A percentile compares a stretch with the other conserved stretches of the same genome.
Evolutionary conservation across 1,140 invertebrate species (phyloP).

Genomic region (Ips typographus): DNA sequence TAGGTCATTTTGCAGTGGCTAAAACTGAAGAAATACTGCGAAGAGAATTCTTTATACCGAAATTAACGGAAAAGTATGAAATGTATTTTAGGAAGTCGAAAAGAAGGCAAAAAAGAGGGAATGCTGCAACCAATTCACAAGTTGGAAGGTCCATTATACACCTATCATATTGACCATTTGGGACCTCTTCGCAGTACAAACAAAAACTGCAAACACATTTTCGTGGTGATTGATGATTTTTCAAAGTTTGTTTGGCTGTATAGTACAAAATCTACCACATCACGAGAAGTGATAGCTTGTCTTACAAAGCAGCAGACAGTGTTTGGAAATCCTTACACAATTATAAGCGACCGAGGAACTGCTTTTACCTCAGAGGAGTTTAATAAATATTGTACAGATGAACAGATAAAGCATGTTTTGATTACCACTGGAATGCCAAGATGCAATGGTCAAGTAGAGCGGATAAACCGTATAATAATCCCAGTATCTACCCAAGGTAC

Average conservation of each 20-base stretch:
- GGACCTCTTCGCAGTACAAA: conserved; percentile 41
- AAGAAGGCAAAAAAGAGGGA: conserved; percentile 52
- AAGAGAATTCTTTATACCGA: too few relatives aligned
- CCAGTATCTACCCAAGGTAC: conserved; percentile 41
- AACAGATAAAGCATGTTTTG: too few relatives aligned
- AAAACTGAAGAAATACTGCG: too few relatives aligned
- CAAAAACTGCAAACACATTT: conserved; percentile 52
- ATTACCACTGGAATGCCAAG: too few relatives aligned
- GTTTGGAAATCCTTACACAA: conserved; percentile 36
- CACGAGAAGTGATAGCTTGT: conserved; percentile 41
- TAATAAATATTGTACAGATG: too few relatives aligned
- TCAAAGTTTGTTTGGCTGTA: conserved; percentile 49
- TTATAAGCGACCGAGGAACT: too few relatives aligned
- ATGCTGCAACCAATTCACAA: conserved; percentile 38
- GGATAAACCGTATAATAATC: conserved; percentile 40
- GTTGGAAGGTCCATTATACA: conserved; percentile 40
- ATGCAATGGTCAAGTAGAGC: too few relatives aligned
- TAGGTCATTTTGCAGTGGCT: too few relatives aligned
- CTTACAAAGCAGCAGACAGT: conserved; percentile 17
- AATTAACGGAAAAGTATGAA: conserved; percentile 42
- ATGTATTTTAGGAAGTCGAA: conserved; percentile 49
- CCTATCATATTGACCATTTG: conserved; percentile 19
- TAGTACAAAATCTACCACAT: conserved; percentile 45
- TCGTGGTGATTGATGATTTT: conserved; percentile 51
- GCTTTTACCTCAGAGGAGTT: too few relatives aligned